phyloP scores from a whole-genome alignment of 1,140 invertebrate genomes.

The Harpegnathos saltator region DNA sequence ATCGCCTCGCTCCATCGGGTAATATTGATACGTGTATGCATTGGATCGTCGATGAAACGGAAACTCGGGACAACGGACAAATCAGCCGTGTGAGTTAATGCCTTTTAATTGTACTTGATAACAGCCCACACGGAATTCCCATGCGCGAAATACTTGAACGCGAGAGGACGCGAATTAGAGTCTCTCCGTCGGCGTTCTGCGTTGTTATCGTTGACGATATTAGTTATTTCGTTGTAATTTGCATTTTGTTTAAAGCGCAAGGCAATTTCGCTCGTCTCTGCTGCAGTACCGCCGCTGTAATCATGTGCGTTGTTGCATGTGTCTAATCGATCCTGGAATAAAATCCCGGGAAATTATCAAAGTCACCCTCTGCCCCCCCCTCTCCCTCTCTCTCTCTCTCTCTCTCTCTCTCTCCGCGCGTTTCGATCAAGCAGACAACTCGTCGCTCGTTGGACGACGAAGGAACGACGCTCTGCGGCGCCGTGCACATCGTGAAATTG shows the following conservation, averaged over 20 bases:
- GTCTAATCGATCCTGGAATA: constrained; percentile 3
- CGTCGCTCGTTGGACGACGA: too few relatives aligned
- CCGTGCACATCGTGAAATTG: too few relatives aligned
- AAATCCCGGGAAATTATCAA: constrained; percentile 3
- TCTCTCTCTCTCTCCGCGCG: too few relatives aligned
- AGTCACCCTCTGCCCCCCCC: too few relatives aligned
- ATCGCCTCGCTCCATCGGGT: too few relatives aligned
- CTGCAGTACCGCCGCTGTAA: not conserved
- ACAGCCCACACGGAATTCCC: not conserved
- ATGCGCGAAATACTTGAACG: not conserved
- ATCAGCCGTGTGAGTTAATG: constrained; percentile 31
- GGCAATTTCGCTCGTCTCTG: constrained; percentile 5
- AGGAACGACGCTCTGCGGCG: too few relatives aligned
- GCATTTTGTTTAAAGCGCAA: constrained; percentile 20
- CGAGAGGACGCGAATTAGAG: not conserved
- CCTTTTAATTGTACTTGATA: constrained; percentile 38
- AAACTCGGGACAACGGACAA: not conserved
- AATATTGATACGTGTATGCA: too few relatives aligned
- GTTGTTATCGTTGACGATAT: constrained; percentile 20
- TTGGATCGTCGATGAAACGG: not conserved
- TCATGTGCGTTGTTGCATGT: not conserved
- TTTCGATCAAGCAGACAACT: too few relatives aligned
- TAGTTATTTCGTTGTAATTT: constrained; percentile 32
- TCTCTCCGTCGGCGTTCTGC: not conserved
- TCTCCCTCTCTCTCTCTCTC: too few relatives aligned